These are phyloP conservation scores for Pteronotus mesoamericanus DNA, from an alignment of 2,797 vertebrate genomes.

Conservation along the genomic window DNA sequence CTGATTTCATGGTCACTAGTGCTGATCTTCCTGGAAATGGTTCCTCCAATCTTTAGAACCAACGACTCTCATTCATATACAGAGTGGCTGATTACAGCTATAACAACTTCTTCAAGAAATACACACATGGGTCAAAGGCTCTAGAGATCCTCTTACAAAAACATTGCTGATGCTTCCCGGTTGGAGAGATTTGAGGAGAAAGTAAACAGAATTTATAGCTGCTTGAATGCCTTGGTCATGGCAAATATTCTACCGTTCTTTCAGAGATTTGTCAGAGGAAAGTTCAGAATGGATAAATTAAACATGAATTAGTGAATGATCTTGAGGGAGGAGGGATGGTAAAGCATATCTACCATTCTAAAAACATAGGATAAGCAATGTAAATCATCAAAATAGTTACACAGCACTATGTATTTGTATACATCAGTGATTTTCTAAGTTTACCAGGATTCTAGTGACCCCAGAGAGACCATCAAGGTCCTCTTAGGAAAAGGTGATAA, in stretches of 20 bases:
- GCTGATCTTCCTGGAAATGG: background rate
- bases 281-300: background rate
- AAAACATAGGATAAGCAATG: background rate
- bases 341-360: background rate
- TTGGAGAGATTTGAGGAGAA: background rate
- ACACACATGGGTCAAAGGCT: background rate
- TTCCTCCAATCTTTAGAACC: conserved; percentile 16
- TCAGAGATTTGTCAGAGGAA: background rate
- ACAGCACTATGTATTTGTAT: background rate
- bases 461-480: background rate
- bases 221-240: background rate
- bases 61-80: background rate
- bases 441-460: background rate
- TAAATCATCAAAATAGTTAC: conserved; percentile 13
- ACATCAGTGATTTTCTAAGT: background rate
- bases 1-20: conserved; percentile 51
- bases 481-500: background rate
- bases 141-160: conserved; percentile 26
- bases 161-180: background rate
- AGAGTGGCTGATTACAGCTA: background rate
- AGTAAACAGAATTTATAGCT: background rate
- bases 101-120: conserved; percentile 1
- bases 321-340: background rate
- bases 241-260: conserved; percentile 3
- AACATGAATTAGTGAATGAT: conserved; percentile 9